Evolutionary conservation across 2,888 invertebrate species (phyloP).

Genomic region (Agrypnus murinus): DNA sequence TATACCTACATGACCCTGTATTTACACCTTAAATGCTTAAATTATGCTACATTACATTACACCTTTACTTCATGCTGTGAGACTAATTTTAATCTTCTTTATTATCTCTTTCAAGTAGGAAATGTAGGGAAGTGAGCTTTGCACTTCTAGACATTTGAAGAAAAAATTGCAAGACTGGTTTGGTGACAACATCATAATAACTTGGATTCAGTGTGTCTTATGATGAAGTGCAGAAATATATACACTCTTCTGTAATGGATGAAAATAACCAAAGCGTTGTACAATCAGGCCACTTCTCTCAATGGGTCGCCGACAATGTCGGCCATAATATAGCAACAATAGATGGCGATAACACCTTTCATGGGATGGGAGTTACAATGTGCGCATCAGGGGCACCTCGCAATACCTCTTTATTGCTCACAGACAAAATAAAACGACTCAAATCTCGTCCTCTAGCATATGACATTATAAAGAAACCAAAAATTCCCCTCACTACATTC

Average conservation of each 20-base stretch:
- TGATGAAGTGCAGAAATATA: neutral
- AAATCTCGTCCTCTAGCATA: conserved; percentile 11
- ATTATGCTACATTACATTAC: no score
- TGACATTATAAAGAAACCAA: conserved; percentile 17
- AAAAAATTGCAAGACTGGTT: no score
- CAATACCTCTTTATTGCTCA: conserved; percentile 18
- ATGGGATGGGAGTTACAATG: conserved; percentile 21
- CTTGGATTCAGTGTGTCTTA: neutral
- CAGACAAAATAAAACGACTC: conserved; percentile 27
- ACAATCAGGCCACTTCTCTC: conserved; percentile 19
- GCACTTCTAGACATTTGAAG: no score
- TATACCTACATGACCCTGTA: no score
- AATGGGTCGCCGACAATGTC: conserved; percentile 15
- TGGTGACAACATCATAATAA: no score
- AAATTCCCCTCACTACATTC: conserved; percentile 11
- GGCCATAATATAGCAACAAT: conserved; percentile 17
- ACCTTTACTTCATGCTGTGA: no score
- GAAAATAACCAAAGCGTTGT: conserved; percentile 5
- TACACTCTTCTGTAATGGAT: conserved; percentile 29
- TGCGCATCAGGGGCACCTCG: conserved; percentile 6
- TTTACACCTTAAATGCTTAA: no score
- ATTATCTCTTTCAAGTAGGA: no score
- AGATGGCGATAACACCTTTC: conserved; percentile 19
- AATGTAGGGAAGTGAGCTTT: no score
- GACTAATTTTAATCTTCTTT: no score